Evolutionary conservation across 1,140 invertebrate genomes (phyloP), one percentile per base, ranked within the genome.

Genomic region (Meloidogyne hapla): DNA sequence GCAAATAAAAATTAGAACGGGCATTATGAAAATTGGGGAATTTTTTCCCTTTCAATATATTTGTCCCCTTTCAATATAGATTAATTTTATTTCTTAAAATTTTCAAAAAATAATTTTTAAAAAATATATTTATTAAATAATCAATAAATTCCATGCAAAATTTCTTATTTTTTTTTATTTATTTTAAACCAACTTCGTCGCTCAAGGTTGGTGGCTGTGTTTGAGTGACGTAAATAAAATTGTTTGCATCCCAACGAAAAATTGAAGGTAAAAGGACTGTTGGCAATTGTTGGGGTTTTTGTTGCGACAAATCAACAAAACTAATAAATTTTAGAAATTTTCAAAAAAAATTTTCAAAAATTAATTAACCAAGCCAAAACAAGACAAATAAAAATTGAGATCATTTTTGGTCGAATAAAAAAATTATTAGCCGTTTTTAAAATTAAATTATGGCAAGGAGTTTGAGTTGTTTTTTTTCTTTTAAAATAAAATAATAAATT

Each of bases 221-320:
- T 8, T 21, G 71, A 2, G 23, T 73, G 13, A 73, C 56, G 40
- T 63, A 73, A 63, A 73, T 61, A 40, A 18, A 21, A 28, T 73
- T 73, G 21, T 9, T 64, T 38, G 71, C 13, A 15, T 73, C 4
- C 71, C 71, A 73, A 63, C 26, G 42, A 23, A 73, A 63, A 26
- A 73, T 6, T 33, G 71, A 73, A n/a, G 71, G 71, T 45, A 73
- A 28, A 63, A 73, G 48, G 15, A 71, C 69, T 40, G 23, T 23
- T 33, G 71, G 48, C 13, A 65, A 38, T 28, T 61, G 56, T n/a
- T 56, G 48, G 48, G 48, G n/a, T n/a, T 56, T 56, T 56, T 56
- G 48, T 13, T 56, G 4, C n/a, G 48, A 56, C 3, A 56, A 56
- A 56, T 56, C n/a, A 5, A 1, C 18, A n/a, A 56, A 9, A 56